Base-by-base conservation (phyloP, 1,140 invertebrate species). In the Galleria mellonella region DNA sequence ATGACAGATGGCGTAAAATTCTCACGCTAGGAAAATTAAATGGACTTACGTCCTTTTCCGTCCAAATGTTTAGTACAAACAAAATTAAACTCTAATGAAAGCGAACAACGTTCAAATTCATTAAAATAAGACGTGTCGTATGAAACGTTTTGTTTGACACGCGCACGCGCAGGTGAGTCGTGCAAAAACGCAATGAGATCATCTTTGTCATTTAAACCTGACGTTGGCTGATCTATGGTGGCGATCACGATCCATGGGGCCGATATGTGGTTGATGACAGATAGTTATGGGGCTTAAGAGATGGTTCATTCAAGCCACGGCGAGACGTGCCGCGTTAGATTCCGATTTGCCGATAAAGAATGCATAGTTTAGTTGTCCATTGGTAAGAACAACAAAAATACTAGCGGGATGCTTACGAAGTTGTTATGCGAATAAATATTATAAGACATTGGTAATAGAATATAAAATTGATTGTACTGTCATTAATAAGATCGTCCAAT, bases 171-270 rank as follows among this genome's bases (percentile, higher is more conserved):
- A 53, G 53, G 45, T 51, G 61, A 55, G 38, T 71, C 70, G 67
- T 68, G 70, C 67, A 69, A 68, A 73, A 73, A 73, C 62, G 62
- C 60, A 65, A 62, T 73, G 67, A 68, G 62, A 68, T 73, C 70
- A 73, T 64, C 70, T 56, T 51, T 62, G 53, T 64, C 61, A 55
- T 62, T 68, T 59, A 54, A 48, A 60, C 55, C 59, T 55, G 55
- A 62, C 54, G 59, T 60, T 48, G 36, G 32, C 9, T 44, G 48
- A 52, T 55, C 42, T 48, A 42, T 17, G 43, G 35, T 36, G 39
- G 43, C 35, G 42, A 54, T 52, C 50, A 50, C 46, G 55, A 56
- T 52, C 40, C 40, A 43, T 43, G 54, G 41, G 23, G 12, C 39
- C 40, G 45, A 48, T 43, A 52, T 35, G 43, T 46, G 28, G 11